These are phyloP conservation scores for Metalampra italica DNA, from an alignment of 2,888 invertebrate genomes.

Conservation along the genomic window DNA sequence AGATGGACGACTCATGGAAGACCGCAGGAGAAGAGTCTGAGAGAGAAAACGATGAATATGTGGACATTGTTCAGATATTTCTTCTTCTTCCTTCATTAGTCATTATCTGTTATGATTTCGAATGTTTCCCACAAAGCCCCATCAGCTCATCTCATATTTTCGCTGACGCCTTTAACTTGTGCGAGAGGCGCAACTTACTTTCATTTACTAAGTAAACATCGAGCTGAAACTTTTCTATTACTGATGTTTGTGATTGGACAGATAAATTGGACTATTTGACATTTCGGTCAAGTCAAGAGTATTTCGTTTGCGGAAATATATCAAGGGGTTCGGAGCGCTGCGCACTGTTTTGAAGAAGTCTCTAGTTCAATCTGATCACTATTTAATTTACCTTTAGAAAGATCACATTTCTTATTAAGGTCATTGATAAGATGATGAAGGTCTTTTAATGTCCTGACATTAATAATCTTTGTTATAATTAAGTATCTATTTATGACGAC, in stretches of 20 bases:
- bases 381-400: background rate
- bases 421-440: background rate
- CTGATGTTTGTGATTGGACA: conserved; percentile 47
- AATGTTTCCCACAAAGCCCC: too few relatives aligned
- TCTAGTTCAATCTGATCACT: background rate
- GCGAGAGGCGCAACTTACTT: conserved; percentile 28
- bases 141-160: too few relatives aligned
- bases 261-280: conserved; percentile 32
- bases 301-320: too few relatives aligned
- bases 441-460: too few relatives aligned
- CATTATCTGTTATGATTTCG: too few relatives aligned
- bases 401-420: background rate
- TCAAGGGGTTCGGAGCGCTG: background rate
- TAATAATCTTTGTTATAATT: too few relatives aligned
- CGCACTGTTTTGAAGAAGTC: background rate
- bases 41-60: too few relatives aligned
- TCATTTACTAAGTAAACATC: conserved; percentile 60
- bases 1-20: too few relatives aligned
- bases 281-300: conserved; percentile 2
- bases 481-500: too few relatives aligned
- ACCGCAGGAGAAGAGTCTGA: too few relatives aligned
- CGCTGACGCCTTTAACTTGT: conserved; percentile 5
- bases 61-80: too few relatives aligned
- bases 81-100: too few relatives aligned
- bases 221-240: conserved; percentile 53